Conservation (phyloP, 2,113 vertebrate species). For the Odobenus rosmarus region DNA sequence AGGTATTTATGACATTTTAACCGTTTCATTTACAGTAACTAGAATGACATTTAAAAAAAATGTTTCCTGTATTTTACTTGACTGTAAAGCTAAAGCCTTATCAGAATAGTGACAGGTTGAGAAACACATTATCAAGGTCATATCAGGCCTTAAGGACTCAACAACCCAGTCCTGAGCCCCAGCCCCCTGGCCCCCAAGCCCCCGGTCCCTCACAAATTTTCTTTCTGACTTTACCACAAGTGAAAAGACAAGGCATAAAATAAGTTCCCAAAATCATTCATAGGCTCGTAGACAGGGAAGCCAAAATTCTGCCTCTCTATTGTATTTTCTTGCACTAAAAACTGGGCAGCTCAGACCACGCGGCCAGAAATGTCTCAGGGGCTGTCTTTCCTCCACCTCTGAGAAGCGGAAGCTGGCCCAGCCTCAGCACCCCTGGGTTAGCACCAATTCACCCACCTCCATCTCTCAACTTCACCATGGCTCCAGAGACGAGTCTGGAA, state of each 20-base stretch:
- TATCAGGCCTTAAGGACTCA: not conserved
- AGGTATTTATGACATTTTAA: slow-evolving; percentile 66
- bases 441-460: slow-evolving; percentile 38
- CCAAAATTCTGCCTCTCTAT: not conserved
- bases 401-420: slow-evolving; percentile 15
- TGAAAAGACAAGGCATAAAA: not conserved
- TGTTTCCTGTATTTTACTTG: slow-evolving; percentile 67
- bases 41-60: slow-evolving; percentile 41
- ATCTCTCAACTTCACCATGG: slow-evolving; percentile 16
- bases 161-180: not conserved
- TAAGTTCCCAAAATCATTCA: not conserved
- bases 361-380: not conserved
- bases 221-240: not conserved
- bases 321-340: not conserved
- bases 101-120: not conserved
- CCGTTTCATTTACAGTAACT: slow-evolving; percentile 86
- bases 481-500: not conserved
- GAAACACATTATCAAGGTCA: not conserved
- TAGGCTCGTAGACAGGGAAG: not conserved
- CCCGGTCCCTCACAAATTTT: not conserved
- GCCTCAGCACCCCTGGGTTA: not conserved
- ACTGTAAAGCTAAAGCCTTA: slow-evolving; percentile 2
- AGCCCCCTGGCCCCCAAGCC: too few species aligned
- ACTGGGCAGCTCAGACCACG: not conserved
- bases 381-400: not conserved